Evolutionary conservation across 2,797 vertebrate genomes (phyloP), one percentile per base, ranked within the genome.

Genomic region (Sphenodon punctatus): DNA sequence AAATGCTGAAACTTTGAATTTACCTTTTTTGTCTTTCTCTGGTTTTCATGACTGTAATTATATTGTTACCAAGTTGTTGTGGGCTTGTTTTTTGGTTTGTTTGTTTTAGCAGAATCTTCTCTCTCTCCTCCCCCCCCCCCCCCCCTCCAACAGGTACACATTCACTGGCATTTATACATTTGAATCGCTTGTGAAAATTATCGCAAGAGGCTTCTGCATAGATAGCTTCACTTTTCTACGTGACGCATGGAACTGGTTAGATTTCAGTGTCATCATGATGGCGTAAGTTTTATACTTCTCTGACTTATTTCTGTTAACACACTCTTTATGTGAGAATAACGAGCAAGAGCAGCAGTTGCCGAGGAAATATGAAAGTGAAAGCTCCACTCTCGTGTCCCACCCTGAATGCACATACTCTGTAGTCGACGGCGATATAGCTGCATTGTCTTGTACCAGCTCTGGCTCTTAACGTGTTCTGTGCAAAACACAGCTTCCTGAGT

Each of bases 161-260:
- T 99, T 99, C 97, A 99, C 99, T 25, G 99, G 99, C 90, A 99
- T 99, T 98, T 99, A 99, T 93, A 99, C 99, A 1, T 99, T 99
- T 84, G 98, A 99, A 92, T 99, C 98, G 82, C 96, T 97, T 92
- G 97, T 99, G 96, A 99, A 99, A 97, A 99, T 99, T 92, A 96
- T 97, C n/a, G 98, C 99, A 1, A 97, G 99, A 95, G 99, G 99
- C 87, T 99, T 99, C 97, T 99, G 98, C 96, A 99, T 99, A 98
- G 98, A 99, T 41, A 96, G 96, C 53, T 99, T 99, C 93, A 99
- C 99, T 84, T 99, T 99, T 96, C 97, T 99, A 41, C 95, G 99
- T 79, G 99, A 99, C 53, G 97, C 99, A 16, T 99, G 99, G 99
- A 99, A 99, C 97, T 99, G 99, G 99, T 95, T 99, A 94, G 99